These are phyloP conservation scores for Drosophila niveifrons DNA, from an alignment of 2,888 invertebrate species.

Conservation along the genomic window DNA sequence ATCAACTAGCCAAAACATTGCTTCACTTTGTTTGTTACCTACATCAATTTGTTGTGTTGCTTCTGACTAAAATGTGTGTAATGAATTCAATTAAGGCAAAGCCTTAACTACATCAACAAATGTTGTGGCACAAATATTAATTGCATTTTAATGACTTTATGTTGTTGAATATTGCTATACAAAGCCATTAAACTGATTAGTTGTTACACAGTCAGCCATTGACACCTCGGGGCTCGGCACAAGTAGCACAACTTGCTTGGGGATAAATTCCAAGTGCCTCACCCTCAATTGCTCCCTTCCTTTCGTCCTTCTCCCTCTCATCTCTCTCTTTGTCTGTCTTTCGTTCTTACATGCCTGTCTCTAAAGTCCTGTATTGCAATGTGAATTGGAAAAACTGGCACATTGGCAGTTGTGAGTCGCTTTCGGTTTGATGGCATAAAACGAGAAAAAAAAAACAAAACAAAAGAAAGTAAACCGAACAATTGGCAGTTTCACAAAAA, in stretches of 20 bases:
- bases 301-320: background rate
- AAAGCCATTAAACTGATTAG: conserved; percentile 78
- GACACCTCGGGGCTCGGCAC: conserved; percentile 57
- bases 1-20: background rate
- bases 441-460: conserved; percentile 24
- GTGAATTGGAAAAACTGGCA: conserved; percentile 36
- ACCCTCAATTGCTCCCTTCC: background rate
- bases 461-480: conserved; percentile 45
- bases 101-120: background rate
- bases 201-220: conserved; percentile 58
- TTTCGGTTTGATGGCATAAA: conserved; percentile 32
- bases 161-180: conserved; percentile 54
- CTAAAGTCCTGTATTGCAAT: conserved; percentile 8
- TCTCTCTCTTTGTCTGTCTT: background rate
- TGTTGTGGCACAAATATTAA: conserved; percentile 62
- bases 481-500: conserved; percentile 76
- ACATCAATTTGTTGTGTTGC: conserved; percentile 15
- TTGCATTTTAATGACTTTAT: conserved; percentile 79
- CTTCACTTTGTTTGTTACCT: background rate
- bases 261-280: conserved; percentile 1
- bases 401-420: conserved; percentile 42
- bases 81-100: conserved; percentile 72
- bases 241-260: conserved; percentile 24
- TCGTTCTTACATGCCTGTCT: conserved; percentile 1
- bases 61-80: conserved; percentile 35